phyloP scores from a whole-genome alignment of 2,797 vertebrate species.

The Threskiornis aethiopicus region DNA sequence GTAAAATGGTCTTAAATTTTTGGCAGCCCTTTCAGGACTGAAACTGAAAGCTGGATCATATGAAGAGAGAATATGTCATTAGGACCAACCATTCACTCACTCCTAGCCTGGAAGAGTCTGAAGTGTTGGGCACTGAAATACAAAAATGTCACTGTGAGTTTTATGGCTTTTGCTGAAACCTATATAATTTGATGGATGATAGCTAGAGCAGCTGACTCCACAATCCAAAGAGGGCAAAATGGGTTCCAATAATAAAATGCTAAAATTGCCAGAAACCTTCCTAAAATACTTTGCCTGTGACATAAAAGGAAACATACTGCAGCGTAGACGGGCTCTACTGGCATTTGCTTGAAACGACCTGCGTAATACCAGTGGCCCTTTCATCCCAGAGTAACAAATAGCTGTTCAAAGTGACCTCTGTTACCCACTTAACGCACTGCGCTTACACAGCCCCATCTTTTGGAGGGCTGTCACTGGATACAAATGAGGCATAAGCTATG shows the following conservation, averaged over 20 bases:
- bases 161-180: neutral
- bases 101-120: neutral
- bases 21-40: neutral
- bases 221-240: neutral
- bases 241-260: neutral
- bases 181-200: neutral
- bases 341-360: neutral
- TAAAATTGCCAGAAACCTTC: neutral
- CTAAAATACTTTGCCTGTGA: neutral
- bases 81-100: neutral
- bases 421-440: neutral
- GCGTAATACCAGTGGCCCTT: neutral
- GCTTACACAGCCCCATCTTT: neutral
- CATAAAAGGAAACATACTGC: neutral
- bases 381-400: neutral
- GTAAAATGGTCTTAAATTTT: neutral
- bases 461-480: neutral
- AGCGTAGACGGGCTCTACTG: neutral
- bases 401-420: neutral
- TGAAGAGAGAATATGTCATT: neutral
- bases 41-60: neutral
- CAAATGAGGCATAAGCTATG: neutral
- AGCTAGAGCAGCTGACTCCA: neutral
- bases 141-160: neutral
- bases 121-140: neutral